Evolutionary conservation across 2,797 vertebrate species (phyloP), one percentile per base, ranked within the genome.

Genomic region (Falco rusticolus): DNA sequence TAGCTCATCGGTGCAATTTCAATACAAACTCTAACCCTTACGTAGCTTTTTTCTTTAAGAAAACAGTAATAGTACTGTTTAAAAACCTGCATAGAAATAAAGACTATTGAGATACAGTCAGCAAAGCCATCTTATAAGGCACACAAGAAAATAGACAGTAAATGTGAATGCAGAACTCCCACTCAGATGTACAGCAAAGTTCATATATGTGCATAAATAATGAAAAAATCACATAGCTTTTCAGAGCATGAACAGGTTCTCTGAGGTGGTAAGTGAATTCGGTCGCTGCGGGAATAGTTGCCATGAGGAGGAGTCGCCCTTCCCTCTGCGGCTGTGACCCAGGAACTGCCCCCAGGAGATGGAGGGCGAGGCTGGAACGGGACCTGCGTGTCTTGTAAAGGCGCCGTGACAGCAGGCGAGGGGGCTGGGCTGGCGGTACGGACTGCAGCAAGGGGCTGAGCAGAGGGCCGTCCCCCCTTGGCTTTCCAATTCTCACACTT

Each of bases 71-170:
- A 93, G 94, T 95, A 97, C 98, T 98, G 97, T 97, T 98, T 97
- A 98, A 95, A 98, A 98, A 98, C 97, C 98, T 98, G 98, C 98
- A 98, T 98, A 98, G 98, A 98, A 98, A 98, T 98, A 98, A 98
- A 98, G 98, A 98, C 98, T 97, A 97, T 90, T 97, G 97, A 98
- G 98, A 98, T 98, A 98, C 98, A 98, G 98, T 98, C 98, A 98
- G 98, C 98, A 98, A 97, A 98, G 98, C 98, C 98, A 98, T 98
- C 98, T 97, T 95, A 77, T 98, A 98, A 98, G 98, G 98, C 98
- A 98, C 98, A 98, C 98, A 98, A 98, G 98, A 98, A 97, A 98
- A 98, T 98, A 98, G 97, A 98, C 98, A 98, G 99, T 97, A 98
- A 99, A 99, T 98, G 98, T 98, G 98, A 98, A 97, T 98, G 98